Base-by-base conservation (phyloP, 2,888 invertebrate genomes). In the Microctonus hyperodae region DNA sequence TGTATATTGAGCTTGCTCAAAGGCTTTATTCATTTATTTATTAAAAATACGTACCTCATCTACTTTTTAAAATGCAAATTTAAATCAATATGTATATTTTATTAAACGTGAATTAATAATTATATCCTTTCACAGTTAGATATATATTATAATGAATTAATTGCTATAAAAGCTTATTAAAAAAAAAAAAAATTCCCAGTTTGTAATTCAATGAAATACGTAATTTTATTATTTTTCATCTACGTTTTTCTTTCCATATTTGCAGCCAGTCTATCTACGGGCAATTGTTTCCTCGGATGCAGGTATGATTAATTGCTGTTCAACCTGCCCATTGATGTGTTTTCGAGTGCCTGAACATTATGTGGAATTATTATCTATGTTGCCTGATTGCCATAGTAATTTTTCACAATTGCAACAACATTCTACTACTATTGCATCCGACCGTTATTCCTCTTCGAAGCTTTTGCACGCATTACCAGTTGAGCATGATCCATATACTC, bases 231-330 rank as follows among this genome's bases (percentile, higher is more conserved):
- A 60, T 68, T 64, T 58, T 65, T 65, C 66, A 68, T 68, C 65
- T 6, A 57, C 69, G 59, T 67, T 71, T 68, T 65, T 67, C 70
- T 71, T 61, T 67, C 60, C 59, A 61, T 69, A 64, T 80, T 88
- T 88, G 63, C 90, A 94, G 94, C 94, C 94, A 78, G 92, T 93
- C 85, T 93, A 90, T 87, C 87, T 93, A 76, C 89, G 88, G 80
- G 87, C 91, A 85, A 86, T 88, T 84, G 88, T 94, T 76, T 88
- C 88, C 80, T 86, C 87, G 79, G 90, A 91, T 82, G 88, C 92
- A 93, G 93, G 94, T 93, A 92, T 86, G 84, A 85, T 90, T 83
- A 85, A 86, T 80, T 90, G 90, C 85, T 88, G 88, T 88, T 86
- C 80, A 72, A 69, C 75, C 67, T 73, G 75, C 70, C 75, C 80